Conservation (phyloP, 1,140 invertebrate species). For the Temnothorax curvispinosus region DNA sequence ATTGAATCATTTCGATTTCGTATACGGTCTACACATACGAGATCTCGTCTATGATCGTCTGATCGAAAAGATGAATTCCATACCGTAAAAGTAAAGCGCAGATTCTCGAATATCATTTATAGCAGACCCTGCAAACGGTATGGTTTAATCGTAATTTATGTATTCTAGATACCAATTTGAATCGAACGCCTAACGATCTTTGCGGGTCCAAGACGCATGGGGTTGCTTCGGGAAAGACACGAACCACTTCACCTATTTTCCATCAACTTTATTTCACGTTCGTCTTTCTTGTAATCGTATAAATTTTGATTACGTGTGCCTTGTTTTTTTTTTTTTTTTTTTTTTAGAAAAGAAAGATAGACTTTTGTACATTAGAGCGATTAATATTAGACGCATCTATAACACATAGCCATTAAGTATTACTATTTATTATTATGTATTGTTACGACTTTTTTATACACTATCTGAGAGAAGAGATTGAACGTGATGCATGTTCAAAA, state of each 20-base stretch:
- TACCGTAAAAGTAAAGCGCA: constrained; percentile 13
- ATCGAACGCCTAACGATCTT: neutral
- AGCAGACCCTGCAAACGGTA: neutral
- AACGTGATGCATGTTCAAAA: constrained; percentile 50
- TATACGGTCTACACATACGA: constrained; percentile 2
- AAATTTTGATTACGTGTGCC: constrained; percentile 26
- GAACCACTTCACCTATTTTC: neutral
- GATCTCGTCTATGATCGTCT: constrained; percentile 41
- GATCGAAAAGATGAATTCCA: constrained; percentile 44
- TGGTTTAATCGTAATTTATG: neutral
- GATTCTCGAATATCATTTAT: neutral
- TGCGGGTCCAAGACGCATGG: neutral
- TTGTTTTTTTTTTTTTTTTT: neutral
- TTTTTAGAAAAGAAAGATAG: constrained; percentile 14
- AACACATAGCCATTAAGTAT: constrained; percentile 33
- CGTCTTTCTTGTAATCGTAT: neutral
- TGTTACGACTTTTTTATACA: constrained; percentile 37
- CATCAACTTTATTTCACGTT: constrained; percentile 34
- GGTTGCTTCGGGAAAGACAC: neutral
- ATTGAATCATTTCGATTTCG: constrained; percentile 57
- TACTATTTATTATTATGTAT: constrained; percentile 51
- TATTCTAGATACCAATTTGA: neutral
- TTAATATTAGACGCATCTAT: constrained; percentile 33
- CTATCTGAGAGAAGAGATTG: constrained; percentile 32
- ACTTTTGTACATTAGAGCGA: constrained; percentile 23